These are phyloP conservation scores for Petrolisthes manimaculis DNA, from an alignment of 2,888 invertebrate species.

Conservation along the genomic window DNA sequence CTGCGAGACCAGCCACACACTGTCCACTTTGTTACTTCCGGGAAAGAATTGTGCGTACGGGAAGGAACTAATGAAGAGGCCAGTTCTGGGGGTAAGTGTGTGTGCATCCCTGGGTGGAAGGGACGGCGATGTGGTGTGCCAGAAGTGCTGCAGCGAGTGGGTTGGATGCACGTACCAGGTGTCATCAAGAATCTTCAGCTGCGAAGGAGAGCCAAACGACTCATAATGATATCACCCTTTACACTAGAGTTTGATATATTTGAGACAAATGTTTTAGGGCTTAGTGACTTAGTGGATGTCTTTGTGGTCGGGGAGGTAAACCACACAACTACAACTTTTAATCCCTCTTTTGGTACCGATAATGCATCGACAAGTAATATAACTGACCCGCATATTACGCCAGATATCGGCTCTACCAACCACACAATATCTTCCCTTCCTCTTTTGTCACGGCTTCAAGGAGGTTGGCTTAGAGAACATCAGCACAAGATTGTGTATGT, in stretches of 20 bases:
- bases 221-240: constrained; percentile 45
- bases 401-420: neutral
- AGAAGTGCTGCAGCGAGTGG: constrained; percentile 17
- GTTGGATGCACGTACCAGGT: constrained; percentile 51
- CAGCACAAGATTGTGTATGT: constrained; percentile 59
- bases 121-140: constrained; percentile 57
- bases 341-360: neutral
- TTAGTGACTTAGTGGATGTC: constrained; percentile 52
- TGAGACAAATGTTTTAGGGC: constrained; percentile 47
- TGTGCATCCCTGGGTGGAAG: constrained; percentile 48
- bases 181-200: constrained; percentile 42
- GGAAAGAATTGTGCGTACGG: constrained; percentile 51
- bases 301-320: constrained; percentile 52
- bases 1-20: constrained; percentile 35
- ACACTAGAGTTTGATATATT: constrained; percentile 50
- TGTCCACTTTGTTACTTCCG: constrained; percentile 25
- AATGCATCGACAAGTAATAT: neutral
- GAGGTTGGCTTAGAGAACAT: constrained; percentile 43
- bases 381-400: neutral
- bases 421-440: constrained; percentile 20
- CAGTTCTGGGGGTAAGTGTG: constrained; percentile 49
- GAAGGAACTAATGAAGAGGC: constrained; percentile 36
- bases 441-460: constrained; percentile 36
- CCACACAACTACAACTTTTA: neutral
- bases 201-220: constrained; percentile 44